Percentiles rank a stretch among this genome's conserved stretches.
Evolutionary conservation across 2,113 vertebrate species (phyloP).

Genomic region (Silurus glanis): DNA sequence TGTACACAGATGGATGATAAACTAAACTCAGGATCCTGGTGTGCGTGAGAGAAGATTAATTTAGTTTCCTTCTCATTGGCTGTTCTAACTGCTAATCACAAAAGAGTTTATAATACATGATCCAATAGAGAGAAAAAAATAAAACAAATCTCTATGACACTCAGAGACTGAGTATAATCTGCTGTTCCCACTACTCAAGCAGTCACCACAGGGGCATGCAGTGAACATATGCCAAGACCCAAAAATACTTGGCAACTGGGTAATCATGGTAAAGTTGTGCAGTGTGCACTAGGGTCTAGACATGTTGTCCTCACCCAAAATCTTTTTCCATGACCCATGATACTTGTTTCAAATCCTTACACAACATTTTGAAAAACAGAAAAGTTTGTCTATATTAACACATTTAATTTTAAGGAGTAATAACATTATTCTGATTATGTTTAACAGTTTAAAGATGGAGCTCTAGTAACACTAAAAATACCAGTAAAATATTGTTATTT

Average conservation of each 20-base stretch:
- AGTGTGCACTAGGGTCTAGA: background rate
- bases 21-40: background rate
- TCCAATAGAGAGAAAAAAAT: background rate
- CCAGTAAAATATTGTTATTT: background rate
- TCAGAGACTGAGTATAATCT: background rate
- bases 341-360: background rate
- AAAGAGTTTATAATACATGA: background rate
- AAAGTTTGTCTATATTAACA: background rate
- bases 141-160: background rate
- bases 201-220: background rate
- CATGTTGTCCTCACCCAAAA: background rate
- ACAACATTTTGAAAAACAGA: background rate
- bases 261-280: background rate
- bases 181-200: background rate
- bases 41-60: background rate
- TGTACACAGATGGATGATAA: background rate
- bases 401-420: background rate
- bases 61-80: background rate
- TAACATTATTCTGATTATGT: background rate
- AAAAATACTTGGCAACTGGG: background rate
- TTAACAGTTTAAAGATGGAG: background rate
- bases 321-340: background rate
- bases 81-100: background rate
- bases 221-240: background rate
- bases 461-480: too few species aligned